Percentiles rank a stretch among this genome's conserved stretches.
phyloP scores from a whole-genome alignment of 2,113 vertebrate genomes.

The Scolopax mira region DNA sequence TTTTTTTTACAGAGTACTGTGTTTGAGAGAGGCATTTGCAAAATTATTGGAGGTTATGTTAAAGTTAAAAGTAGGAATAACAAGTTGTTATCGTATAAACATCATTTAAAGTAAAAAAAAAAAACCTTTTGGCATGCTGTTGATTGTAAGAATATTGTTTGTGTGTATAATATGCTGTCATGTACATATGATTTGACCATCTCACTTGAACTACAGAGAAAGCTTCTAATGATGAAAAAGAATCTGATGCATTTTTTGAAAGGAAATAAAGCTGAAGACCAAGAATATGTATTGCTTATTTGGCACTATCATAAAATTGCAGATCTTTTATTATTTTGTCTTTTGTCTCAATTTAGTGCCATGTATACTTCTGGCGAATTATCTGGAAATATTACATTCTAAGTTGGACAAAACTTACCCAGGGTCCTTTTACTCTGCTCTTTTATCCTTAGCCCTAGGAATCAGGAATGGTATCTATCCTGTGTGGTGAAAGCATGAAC shows the following conservation, averaged over 20 bases:
- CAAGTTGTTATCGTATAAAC: neutral
- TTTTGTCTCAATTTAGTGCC: neutral
- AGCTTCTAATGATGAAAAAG: neutral
- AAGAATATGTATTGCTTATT: neutral
- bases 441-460: neutral
- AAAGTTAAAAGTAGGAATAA: neutral
- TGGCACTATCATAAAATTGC: neutral
- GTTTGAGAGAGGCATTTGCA: neutral
- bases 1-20: neutral
- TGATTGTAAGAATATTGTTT: neutral
- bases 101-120: neutral
- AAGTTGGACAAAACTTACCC: neutral
- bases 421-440: neutral
- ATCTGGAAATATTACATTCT: neutral
- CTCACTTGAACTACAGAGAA: neutral
- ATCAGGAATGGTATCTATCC: neutral
- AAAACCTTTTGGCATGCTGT: no score
- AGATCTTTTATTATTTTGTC: neutral
- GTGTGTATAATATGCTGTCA: neutral
- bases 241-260: neutral
- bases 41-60: neutral
- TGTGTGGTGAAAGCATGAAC: neutral
- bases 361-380: neutral
- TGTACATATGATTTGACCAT: neutral
- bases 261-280: neutral